These are phyloP conservation scores for Sebastiscus tertius DNA, from an alignment of 2,797 vertebrate genomes.

Conservation along the genomic window DNA sequence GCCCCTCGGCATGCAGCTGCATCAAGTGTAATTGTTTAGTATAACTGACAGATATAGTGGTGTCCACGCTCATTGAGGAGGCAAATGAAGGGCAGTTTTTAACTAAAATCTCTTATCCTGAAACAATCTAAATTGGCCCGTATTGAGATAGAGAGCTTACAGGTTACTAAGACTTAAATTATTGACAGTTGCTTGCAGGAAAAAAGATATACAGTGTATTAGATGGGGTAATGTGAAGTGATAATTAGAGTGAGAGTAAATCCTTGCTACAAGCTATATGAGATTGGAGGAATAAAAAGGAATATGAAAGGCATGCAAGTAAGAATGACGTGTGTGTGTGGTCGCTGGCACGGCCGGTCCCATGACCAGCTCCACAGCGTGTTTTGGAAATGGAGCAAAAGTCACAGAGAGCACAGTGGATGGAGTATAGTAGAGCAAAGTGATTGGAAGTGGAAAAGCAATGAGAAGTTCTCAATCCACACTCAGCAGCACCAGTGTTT, in stretches of 20 bases:
- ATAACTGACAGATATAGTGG: slow-evolving; percentile 46
- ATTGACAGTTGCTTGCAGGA: slow-evolving; percentile 55
- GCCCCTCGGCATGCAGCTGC: slow-evolving; percentile 21
- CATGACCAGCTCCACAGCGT: slow-evolving; percentile 57
- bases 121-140: slow-evolving; percentile 69
- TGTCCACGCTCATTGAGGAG: slow-evolving; percentile 38
- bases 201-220: slow-evolving; percentile 43
- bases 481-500: slow-evolving; percentile 43
- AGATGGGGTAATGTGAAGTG: slow-evolving; percentile 51
- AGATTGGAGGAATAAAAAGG: slow-evolving; percentile 43
- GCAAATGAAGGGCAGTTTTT: slow-evolving; percentile 43
- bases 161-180: slow-evolving; percentile 49
- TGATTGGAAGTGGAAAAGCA: slow-evolving; percentile 26
- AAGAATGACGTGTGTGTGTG: slow-evolving; percentile 39
- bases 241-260: slow-evolving; percentile 72
- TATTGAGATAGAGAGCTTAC: slow-evolving; percentile 46
- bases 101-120: slow-evolving; percentile 55
- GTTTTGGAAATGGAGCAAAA: slow-evolving; percentile 58
- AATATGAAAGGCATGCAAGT: slow-evolving; percentile 46
- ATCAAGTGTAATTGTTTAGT: slow-evolving; percentile 49
- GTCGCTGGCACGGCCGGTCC: slow-evolving; percentile 54
- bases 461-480: slow-evolving; percentile 46
- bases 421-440: slow-evolving; percentile 18
- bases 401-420: slow-evolving; percentile 22
- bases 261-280: slow-evolving; percentile 70